phyloP scores from a whole-genome alignment of 1,140 invertebrate species.

The Drosophila bipectinata region DNA sequence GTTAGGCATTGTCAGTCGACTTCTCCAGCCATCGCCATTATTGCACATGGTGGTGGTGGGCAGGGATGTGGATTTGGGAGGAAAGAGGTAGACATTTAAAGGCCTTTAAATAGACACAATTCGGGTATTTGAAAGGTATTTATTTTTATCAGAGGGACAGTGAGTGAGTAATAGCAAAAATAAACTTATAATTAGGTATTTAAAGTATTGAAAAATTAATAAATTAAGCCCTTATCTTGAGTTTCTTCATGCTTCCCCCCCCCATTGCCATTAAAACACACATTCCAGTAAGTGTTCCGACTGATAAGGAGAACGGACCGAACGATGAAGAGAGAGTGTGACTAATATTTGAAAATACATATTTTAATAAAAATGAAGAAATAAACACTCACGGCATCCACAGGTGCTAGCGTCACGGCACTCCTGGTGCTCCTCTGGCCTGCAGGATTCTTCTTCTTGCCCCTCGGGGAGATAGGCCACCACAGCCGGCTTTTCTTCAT shows the following conservation, averaged over 20 bases:
- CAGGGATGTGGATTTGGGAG: neutral
- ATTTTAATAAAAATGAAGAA: neutral
- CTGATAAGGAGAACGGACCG: neutral
- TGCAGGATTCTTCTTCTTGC: neutral
- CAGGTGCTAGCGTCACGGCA: constrained; percentile 27
- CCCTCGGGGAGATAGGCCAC: neutral
- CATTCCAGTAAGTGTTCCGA: too few species aligned
- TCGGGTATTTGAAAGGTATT: neutral
- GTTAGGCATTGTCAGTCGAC: neutral
- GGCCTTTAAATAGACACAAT: neutral
- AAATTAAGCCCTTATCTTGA: too few species aligned
- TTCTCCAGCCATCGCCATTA: neutral
- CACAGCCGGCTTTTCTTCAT: neutral
- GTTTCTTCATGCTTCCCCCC: too few species aligned
- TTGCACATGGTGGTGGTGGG: neutral
- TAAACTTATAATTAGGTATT: too few species aligned
- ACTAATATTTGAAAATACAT: neutral
- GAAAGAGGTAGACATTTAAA: neutral
- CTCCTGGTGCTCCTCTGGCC: constrained; percentile 9
- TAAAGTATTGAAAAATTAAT: too few species aligned
- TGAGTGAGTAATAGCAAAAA: too few species aligned
- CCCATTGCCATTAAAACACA: too few species aligned
- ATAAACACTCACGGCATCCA: constrained; percentile 45
- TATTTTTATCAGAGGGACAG: neutral
- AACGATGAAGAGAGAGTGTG: neutral